Evolutionary conservation across 2,797 vertebrate species (phyloP).

Genomic region (Chaetophractus vellerosus): DNA sequence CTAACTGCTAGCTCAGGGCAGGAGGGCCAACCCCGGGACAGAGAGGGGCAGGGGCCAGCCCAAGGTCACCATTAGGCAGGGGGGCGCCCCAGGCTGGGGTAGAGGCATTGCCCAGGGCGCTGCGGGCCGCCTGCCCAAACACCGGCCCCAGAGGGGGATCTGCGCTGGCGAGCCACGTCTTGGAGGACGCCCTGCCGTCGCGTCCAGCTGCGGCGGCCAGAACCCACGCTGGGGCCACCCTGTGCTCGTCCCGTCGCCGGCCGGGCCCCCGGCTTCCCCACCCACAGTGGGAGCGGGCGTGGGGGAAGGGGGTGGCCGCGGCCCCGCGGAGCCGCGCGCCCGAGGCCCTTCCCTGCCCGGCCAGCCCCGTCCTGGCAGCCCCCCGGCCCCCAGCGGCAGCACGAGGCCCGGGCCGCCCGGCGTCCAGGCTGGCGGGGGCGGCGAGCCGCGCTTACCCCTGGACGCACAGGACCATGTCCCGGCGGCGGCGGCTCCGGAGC

Average conservation of each 20-base stretch:
- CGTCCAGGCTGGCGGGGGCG: background rate
- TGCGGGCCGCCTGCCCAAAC: background rate
- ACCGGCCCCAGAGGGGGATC: background rate
- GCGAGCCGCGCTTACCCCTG: constrained; percentile 93
- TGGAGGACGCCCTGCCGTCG: background rate
- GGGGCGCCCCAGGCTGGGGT: background rate
- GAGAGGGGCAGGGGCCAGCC: background rate
- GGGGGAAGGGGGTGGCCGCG: background rate
- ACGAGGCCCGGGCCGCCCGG: background rate
- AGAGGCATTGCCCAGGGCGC: background rate
- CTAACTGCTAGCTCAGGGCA: background rate
- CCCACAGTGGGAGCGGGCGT: background rate
- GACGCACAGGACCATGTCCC: constrained; percentile 98
- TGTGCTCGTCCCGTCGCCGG: background rate
- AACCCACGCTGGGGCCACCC: background rate
- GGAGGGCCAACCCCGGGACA: background rate
- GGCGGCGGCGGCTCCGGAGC: constrained; percentile 80
- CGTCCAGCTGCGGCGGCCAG: background rate
- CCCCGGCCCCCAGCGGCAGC: background rate
- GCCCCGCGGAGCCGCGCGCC: background rate
- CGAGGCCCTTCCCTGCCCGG: background rate
- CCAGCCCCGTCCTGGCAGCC: no score
- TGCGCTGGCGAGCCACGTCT: constrained; percentile 13
- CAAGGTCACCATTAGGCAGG: constrained; percentile 26
- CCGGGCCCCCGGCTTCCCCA: background rate